These are phyloP conservation scores for Rhynchomys soricoides DNA, from an alignment of 2,113 vertebrate genomes.

Conservation along the genomic window DNA sequence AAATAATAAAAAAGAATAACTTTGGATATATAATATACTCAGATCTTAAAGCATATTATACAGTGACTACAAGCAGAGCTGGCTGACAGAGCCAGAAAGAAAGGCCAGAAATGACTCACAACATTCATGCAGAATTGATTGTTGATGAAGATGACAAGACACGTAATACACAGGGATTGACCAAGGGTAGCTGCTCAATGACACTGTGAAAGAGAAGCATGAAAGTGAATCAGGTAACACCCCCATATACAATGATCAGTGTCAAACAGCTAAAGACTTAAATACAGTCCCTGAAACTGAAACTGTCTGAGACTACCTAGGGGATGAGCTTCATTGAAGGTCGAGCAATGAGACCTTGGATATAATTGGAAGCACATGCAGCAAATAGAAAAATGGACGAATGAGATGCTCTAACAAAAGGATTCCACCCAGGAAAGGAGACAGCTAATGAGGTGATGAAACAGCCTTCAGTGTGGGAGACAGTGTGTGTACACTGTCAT, in stretches of 20 bases:
- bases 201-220: neutral
- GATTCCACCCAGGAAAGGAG: neutral
- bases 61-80: neutral
- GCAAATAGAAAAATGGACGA: neutral
- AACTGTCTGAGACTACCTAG: neutral
- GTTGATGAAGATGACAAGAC: neutral
- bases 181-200: neutral
- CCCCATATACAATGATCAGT: neutral
- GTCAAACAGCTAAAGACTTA: neutral
- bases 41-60: neutral
- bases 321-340: neutral
- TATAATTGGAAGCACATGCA: neutral
- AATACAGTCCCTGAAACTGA: neutral
- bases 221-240: neutral
- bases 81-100: neutral
- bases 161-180: neutral
- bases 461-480: neutral
- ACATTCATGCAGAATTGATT: neutral
- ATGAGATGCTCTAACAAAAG: neutral
- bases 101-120: neutral
- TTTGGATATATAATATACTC: neutral
- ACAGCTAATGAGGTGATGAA: neutral
- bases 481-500: rapidly evolving
- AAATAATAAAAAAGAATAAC: neutral
- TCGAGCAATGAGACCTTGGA: neutral